Conservation (phyloP, 1,140 invertebrate genomes). For the Parasteatoda tepidariorum region DNA sequence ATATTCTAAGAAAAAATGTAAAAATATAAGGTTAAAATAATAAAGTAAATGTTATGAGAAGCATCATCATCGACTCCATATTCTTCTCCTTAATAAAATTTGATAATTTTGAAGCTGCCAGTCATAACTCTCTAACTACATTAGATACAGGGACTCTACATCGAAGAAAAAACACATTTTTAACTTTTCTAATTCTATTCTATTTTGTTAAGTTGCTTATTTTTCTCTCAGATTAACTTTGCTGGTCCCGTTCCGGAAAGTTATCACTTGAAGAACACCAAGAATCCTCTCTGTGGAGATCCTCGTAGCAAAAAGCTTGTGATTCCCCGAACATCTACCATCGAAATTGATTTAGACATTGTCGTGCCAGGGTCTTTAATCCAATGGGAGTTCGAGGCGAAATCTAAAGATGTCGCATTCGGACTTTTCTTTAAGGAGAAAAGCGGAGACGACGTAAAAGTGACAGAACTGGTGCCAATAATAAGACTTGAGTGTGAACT, state of each 20-base stretch:
- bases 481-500: background rate
- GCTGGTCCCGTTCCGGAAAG: background rate
- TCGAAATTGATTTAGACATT: background rate
- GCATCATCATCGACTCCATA: too few species aligned
- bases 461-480: slow-evolving; percentile 24
- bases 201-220: background rate
- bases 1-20: too few species aligned
- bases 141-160: too few species aligned
- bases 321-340: background rate
- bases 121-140: too few species aligned
- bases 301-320: background rate
- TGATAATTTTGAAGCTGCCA: too few species aligned
- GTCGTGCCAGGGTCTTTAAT: background rate
- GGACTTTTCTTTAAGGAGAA: slow-evolving; percentile 34
- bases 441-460: background rate
- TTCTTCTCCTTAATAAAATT: too few species aligned
- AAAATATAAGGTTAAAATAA: too few species aligned
- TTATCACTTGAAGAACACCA: background rate
- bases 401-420: slow-evolving; percentile 22
- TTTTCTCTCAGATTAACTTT: background rate
- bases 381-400: slow-evolving; percentile 40
- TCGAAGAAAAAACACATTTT: too few species aligned
- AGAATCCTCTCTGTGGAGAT: background rate
- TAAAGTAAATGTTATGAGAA: too few species aligned
- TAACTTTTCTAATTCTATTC: background rate